These are phyloP conservation scores for Scophthalmus maximus DNA, from an alignment of 2,113 vertebrate genomes.

Conservation along the genomic window DNA sequence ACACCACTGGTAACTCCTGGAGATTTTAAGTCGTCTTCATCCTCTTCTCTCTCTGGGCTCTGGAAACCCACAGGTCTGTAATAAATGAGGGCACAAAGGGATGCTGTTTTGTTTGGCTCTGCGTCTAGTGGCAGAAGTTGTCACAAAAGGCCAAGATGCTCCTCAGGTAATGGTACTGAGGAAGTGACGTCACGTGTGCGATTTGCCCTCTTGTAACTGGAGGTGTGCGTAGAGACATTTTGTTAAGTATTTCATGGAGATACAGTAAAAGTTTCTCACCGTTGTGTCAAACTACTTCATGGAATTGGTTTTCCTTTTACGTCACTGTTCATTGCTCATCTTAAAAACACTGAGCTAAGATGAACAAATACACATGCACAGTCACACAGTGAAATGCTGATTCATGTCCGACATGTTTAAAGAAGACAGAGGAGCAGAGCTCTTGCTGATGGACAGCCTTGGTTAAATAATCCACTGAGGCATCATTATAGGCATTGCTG, in stretches of 20 bases:
- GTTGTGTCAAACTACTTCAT: too few relatives aligned
- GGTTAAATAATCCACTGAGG: slow-evolving; percentile 27
- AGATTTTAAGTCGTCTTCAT: slow-evolving; percentile 17
- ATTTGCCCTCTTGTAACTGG: background rate
- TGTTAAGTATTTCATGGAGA: background rate
- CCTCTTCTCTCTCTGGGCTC: slow-evolving; percentile 10
- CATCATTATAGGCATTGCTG: slow-evolving; percentile 26
- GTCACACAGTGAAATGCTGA: background rate
- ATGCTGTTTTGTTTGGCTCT: slow-evolving; percentile 15
- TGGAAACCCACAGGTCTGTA: slow-evolving; percentile 38
- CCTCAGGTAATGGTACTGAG: slow-evolving; percentile 28
- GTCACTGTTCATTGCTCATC: background rate
- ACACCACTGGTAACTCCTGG: background rate
- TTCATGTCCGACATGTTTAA: slow-evolving; percentile 38
- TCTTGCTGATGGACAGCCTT: slow-evolving; percentile 6
- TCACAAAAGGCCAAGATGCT: slow-evolving; percentile 30
- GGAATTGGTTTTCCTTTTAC: slow-evolving; percentile 7
- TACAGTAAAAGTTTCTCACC: background rate
- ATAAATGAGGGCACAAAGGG: slow-evolving; percentile 35
- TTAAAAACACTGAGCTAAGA: background rate
- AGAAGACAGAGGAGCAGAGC: background rate
- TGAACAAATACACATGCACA: background rate
- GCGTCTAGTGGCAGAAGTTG: slow-evolving; percentile 7
- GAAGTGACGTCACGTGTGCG: slow-evolving; percentile 16
- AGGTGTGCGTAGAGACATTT: background rate